phyloP scores from a whole-genome alignment of 1,140 invertebrate genomes.

The Delia radicum region DNA sequence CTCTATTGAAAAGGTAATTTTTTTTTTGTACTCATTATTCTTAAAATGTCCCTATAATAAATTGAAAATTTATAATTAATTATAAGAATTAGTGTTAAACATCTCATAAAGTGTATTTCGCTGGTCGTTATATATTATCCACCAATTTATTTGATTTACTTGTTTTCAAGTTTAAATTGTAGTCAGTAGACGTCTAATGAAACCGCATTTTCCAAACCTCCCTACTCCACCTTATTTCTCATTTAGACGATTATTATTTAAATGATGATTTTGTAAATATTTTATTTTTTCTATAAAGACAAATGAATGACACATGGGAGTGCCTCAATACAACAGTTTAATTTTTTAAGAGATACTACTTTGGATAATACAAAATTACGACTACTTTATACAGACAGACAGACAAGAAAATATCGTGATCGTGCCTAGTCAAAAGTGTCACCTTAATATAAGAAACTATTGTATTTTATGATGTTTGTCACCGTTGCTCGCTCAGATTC shows the following conservation, averaged over 20 bases:
- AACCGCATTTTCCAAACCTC: neutral
- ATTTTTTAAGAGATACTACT: neutral
- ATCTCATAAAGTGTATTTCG: no score
- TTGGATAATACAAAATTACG: neutral
- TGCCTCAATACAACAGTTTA: neutral
- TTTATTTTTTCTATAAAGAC: neutral
- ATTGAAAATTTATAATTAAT: no score
- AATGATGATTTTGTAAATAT: conserved; percentile 8
- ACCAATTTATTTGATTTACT: neutral
- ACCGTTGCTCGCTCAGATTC: neutral
- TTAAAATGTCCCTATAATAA: no score
- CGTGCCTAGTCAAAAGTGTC: conserved; percentile 21
- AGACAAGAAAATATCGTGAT: conserved; percentile 14
- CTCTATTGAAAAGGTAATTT: no score
- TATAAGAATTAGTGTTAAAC: no score
- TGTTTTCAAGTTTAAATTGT: conserved; percentile 2
- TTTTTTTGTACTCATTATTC: no score
- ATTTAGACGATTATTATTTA: conserved; percentile 11
- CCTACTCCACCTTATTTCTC: neutral
- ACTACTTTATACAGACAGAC: neutral
- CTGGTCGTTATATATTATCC: no score
- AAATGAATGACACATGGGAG: conserved; percentile 20
- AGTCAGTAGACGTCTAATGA: neutral
- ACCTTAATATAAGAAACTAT: conserved; percentile 1
- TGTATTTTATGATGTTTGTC: neutral